phyloP scores from a whole-genome alignment of 2,797 vertebrate genomes.

The Hirundo rustica region DNA sequence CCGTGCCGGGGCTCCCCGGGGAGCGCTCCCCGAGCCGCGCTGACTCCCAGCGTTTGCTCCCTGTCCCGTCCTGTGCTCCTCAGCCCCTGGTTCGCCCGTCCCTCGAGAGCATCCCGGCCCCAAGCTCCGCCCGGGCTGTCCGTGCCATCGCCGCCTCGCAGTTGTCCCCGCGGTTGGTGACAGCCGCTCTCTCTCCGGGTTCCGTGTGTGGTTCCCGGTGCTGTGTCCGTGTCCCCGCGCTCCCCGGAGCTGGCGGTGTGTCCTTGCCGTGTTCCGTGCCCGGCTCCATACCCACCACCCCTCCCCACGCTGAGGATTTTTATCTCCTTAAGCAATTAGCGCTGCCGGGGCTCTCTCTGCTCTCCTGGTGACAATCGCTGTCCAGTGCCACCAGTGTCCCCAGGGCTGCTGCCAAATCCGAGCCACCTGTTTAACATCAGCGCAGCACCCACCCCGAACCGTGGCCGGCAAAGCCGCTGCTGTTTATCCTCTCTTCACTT shows the following conservation, averaged over 20 bases:
- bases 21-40: background rate
- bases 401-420: background rate
- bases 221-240: background rate
- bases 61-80: background rate
- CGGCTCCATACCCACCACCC: rapidly evolving
- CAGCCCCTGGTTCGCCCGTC: background rate
- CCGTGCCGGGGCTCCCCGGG: background rate
- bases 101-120: background rate
- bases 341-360: background rate
- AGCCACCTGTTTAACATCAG: constrained; percentile 28
- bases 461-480: background rate
- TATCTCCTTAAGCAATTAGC: background rate
- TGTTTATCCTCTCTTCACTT: rapidly evolving
- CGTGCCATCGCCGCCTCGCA: background rate
- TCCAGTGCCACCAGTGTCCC: background rate
- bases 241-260: background rate
- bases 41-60: background rate
- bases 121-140: background rate
- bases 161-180: rapidly evolving
- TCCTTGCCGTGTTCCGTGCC: background rate
- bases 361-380: rapidly evolving
- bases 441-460: rapidly evolving
- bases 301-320: background rate
- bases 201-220: rapidly evolving
- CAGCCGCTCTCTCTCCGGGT: background rate